Percentiles rank a stretch among this genome's conserved stretches.
phyloP scores from a whole-genome alignment of 2,888 invertebrate genomes.

The Sipha maydis region DNA sequence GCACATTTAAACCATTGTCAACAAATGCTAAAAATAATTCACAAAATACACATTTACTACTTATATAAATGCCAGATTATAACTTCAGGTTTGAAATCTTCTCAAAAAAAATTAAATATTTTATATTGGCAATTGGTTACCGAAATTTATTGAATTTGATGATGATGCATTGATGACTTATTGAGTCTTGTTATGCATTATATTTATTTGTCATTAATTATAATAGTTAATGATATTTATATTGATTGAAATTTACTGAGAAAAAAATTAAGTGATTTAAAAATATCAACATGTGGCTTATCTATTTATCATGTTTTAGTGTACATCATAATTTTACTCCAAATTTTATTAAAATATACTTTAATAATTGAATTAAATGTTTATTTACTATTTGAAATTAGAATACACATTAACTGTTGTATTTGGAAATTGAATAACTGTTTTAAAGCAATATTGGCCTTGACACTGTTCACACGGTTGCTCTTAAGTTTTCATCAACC shows the following conservation, averaged over 20 bases:
- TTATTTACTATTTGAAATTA: too few species aligned
- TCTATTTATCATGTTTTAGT: too few species aligned
- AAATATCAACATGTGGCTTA: too few species aligned
- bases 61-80: neutral
- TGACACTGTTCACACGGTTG: slow-evolving; percentile 28
- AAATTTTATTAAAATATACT: too few species aligned
- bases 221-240: too few species aligned
- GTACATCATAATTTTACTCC: too few species aligned
- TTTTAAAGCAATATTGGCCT: neutral
- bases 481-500: neutral
- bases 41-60: neutral
- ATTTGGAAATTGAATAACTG: neutral
- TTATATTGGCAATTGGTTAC: neutral
- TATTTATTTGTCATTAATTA: too few species aligned
- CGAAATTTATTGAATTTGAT: neutral
- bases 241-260: too few species aligned
- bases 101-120: neutral
- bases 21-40: slow-evolving; percentile 8
- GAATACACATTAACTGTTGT: neutral
- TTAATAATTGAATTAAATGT: too few species aligned
- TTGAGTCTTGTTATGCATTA: too few species aligned
- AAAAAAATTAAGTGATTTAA: too few species aligned
- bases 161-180: too few species aligned
- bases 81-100: neutral
- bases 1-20: slow-evolving; percentile 6